phyloP scores from a whole-genome alignment of 1,140 invertebrate species.

The Gyrodactylus bullatarudis region DNA sequence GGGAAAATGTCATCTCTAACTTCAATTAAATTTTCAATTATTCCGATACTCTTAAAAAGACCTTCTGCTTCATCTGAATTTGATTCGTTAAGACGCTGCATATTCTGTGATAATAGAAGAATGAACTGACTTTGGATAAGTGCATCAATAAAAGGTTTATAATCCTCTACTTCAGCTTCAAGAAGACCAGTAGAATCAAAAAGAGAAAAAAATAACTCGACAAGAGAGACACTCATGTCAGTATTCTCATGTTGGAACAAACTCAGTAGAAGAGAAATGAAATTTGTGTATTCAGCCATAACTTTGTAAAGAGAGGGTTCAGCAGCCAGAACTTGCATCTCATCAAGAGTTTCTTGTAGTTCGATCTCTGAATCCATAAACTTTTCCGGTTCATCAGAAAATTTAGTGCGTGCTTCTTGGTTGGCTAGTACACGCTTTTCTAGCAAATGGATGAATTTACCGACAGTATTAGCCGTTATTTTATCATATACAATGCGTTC shows the following conservation, averaged over 20 bases:
- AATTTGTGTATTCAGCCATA: conserved; percentile 35
- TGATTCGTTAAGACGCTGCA: conserved; percentile 60
- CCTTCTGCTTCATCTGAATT: conserved; percentile 78
- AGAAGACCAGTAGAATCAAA: conserved; percentile 75
- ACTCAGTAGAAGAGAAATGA: conserved; percentile 43
- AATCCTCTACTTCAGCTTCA: conserved; percentile 24
- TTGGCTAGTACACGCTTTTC: conserved; percentile 74
- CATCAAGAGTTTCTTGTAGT: conserved; percentile 51
- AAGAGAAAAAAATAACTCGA: conserved; percentile 39
- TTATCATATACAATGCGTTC: background rate
- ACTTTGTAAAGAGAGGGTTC: conserved; percentile 70
- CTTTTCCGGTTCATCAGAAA: conserved; percentile 75
- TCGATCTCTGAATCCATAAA: conserved; percentile 98
- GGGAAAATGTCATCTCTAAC: conserved; percentile 42
- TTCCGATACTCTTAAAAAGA: conserved; percentile 55
- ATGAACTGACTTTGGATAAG: conserved; percentile 55
- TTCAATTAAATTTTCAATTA: conserved; percentile 30
- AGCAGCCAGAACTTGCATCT: conserved; percentile 66
- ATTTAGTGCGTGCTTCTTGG: conserved; percentile 90
- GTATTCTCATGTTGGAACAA: conserved; percentile 81
- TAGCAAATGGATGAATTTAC: conserved; percentile 38
- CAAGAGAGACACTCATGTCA: conserved; percentile 22
- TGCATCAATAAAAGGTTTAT: conserved; percentile 26
- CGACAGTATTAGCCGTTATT: background rate
- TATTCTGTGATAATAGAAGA: conserved; percentile 56